These are phyloP conservation scores for Coranthus polyacanthus DNA, from an alignment of 2,797 vertebrate species.

Conservation along the genomic window DNA sequence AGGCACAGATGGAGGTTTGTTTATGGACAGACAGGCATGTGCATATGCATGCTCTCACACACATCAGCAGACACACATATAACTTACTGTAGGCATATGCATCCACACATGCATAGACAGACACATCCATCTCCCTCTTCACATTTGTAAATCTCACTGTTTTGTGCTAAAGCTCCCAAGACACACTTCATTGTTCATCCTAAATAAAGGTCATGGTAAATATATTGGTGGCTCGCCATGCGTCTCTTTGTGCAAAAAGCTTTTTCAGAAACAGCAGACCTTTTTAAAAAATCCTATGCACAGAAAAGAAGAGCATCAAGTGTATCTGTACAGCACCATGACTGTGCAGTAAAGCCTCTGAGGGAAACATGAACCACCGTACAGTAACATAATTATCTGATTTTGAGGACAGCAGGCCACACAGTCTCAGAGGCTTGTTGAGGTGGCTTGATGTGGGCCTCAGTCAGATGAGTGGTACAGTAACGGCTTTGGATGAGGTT, in stretches of 20 bases:
- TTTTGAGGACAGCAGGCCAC: constrained; percentile 57
- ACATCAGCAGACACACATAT: constrained; percentile 15
- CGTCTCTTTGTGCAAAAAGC: constrained; percentile 4
- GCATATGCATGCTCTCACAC: constrained; percentile 35
- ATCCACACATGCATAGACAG: constrained; percentile 14
- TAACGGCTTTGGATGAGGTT: constrained; percentile 60
- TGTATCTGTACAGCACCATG: constrained; percentile 18
- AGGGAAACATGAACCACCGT: constrained; percentile 39
- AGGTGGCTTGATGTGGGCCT: constrained; percentile 40
- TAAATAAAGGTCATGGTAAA: constrained; percentile 50
- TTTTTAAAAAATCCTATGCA: background rate
- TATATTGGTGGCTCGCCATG: constrained; percentile 16
- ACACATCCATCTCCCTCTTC: constrained; percentile 7
- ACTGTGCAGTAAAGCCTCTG: constrained; percentile 47
- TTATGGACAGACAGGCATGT: constrained; percentile 55
- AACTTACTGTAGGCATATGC: constrained; percentile 28
- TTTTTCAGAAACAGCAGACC: background rate
- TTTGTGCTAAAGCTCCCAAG: constrained; percentile 41
- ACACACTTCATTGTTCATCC: constrained; percentile 41
- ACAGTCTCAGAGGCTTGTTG: constrained; percentile 53
- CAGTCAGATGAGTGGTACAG: constrained; percentile 63
- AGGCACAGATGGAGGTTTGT: constrained; percentile 79
- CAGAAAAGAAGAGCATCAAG: background rate
- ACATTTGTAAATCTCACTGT: constrained; percentile 41
- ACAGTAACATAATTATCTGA: constrained; percentile 23